A percentile compares a stretch with the other conserved stretches of the same genome.
Conservation (phyloP, 2,113 vertebrate species). For the Indri indri region DNA sequence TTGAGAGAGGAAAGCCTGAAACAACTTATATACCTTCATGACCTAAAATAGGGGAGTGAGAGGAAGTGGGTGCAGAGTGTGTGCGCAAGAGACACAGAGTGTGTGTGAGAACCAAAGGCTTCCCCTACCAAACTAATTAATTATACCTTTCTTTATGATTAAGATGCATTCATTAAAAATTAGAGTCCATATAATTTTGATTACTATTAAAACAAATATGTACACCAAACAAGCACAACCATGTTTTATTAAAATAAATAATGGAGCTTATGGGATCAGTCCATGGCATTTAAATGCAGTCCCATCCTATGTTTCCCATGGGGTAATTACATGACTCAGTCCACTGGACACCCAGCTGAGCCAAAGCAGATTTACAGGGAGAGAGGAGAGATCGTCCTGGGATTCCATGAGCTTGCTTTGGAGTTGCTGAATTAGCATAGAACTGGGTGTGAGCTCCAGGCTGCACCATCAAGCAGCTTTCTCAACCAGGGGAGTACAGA, state of each 20-base stretch:
- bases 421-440: background rate
- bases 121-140: conserved; percentile 13
- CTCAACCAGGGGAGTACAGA: background rate
- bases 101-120: background rate
- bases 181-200: conserved; percentile 42
- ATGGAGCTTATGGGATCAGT: conserved; percentile 54
- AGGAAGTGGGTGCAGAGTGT: background rate
- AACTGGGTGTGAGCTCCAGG: background rate
- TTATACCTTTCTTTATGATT: conserved; percentile 11
- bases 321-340: conserved; percentile 78
- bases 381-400: conserved; percentile 6
- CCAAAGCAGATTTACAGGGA: conserved; percentile 44
- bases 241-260: conserved; percentile 61
- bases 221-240: conserved; percentile 46
- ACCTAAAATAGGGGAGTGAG: background rate
- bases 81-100: background rate
- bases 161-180: conserved; percentile 13
- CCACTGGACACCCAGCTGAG: conserved; percentile 24
- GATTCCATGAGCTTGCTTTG: conserved; percentile 52
- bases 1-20: background rate
- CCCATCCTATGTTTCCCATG: conserved; percentile 73
- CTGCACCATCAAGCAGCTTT: background rate
- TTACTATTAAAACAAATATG: conserved; percentile 53
- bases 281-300: conserved; percentile 66
- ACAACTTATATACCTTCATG: background rate